Conservation (phyloP, 2,888 invertebrate genomes). For the Apoderus coryli region DNA sequence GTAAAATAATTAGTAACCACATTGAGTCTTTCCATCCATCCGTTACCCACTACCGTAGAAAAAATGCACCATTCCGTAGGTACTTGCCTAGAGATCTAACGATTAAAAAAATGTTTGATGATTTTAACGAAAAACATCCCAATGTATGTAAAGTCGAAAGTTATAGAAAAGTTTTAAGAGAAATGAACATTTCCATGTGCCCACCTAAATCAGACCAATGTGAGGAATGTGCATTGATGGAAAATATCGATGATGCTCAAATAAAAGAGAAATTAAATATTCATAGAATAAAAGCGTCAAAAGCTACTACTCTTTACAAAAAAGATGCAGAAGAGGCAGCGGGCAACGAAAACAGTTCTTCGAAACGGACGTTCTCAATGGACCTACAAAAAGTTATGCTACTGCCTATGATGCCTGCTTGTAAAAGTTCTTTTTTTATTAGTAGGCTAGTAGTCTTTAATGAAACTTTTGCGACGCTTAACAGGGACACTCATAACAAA, state of each 20-base stretch:
- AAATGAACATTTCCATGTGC: conserved; percentile 9
- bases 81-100: conserved; percentile 10
- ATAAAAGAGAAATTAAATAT: conserved; percentile 4
- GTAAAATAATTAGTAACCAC: too few species aligned
- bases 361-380: conserved; percentile 10
- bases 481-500: conserved; percentile 7
- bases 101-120: conserved; percentile 7
- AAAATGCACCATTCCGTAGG: conserved; percentile 8
- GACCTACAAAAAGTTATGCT: conserved; percentile 14
- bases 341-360: too few species aligned
- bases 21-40: too few species aligned
- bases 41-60: conserved; percentile 9
- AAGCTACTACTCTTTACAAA: conserved; percentile 7
- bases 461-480: conserved; percentile 11
- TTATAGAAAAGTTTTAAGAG: conserved; percentile 7
- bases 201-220: conserved; percentile 9
- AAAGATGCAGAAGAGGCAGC: conserved; percentile 4
- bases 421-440: conserved; percentile 11
- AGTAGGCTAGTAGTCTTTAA: conserved; percentile 12
- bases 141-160: conserved; percentile 10
- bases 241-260: conserved; percentile 2
- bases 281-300: conserved; percentile 6
- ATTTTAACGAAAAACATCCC: conserved; percentile 7
- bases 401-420: conserved; percentile 12
- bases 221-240: conserved; percentile 5